Base-by-base conservation (phyloP, 2,888 invertebrate species). In the Ryuthela nishihirai region DNA sequence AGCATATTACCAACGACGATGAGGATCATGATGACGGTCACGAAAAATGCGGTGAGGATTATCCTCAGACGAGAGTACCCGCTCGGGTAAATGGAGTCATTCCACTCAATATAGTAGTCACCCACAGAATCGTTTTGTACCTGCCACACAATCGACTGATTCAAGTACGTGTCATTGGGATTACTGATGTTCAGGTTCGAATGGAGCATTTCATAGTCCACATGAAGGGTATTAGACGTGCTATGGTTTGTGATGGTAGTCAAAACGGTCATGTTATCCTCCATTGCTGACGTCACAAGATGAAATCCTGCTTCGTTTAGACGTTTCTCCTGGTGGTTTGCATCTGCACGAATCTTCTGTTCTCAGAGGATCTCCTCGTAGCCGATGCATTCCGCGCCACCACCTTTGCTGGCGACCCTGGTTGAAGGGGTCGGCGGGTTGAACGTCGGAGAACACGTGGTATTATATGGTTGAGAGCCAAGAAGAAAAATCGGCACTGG, bases 1-100 rank as follows among this genome's bases (percentile, higher is more conserved):
- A 97, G 78, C 87, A 94, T 90, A 75, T 97, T 97, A 7, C 97
- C 97, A 40, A 94, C 89, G 38, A 94, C 89, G 62, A 97, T 92
- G 72, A 93, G 85, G 70, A 95, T 89, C 89, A 97, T 93, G 67
- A 95, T 77, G 62, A 93, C 81, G 48, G 94, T 93, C 64, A 93
- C 89, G 52, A 94, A 83, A 69, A 94, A 85, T 53, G 93, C 89
- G 17, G 93, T 90, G 60, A 93, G 77, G 53, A 94, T 85, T 69
- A 95, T 92, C 72, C 92, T 89, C 35, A 88, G 83, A 45, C 91
- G 80, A n/a, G 89, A 87, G 73, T 94, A 94, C 1, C 91, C 92
- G 68, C 89, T 91, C 0, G 93, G 93, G 73, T 90, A 91, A 23
- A 55, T 62, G 18, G 43, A 40, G 6, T 39, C 20, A 6, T 40